These are phyloP conservation scores for Agelas oroides DNA, from an alignment of 37 sponge, comb jelly and placozoan genomes.

Conservation along the genomic window DNA sequence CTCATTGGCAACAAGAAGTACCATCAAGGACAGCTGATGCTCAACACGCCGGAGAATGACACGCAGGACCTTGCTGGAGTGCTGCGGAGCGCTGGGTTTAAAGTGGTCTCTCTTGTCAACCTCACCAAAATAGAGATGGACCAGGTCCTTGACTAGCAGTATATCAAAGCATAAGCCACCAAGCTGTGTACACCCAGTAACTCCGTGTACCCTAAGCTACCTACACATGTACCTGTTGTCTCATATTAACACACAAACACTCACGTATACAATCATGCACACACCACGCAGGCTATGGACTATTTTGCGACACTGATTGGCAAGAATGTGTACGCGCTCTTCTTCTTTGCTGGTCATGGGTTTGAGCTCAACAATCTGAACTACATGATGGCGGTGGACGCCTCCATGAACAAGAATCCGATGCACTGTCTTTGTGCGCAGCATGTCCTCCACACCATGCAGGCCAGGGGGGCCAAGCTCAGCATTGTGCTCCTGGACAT, in stretches of 20 bases:
- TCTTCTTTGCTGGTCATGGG: slow-evolving; percentile 99
- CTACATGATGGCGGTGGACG: slow-evolving; percentile 97
- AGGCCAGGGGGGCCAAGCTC: slow-evolving; percentile 85
- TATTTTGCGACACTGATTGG: slow-evolving; percentile 84
- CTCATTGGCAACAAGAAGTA: slow-evolving; percentile 96
- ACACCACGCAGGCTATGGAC: slow-evolving; percentile 68
- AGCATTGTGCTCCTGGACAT: slow-evolving; percentile 95
- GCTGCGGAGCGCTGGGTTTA: slow-evolving; percentile 82
- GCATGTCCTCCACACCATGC: slow-evolving; percentile 83
- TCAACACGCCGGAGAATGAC: slow-evolving; percentile 89
- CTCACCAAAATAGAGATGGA: slow-evolving; percentile 94
- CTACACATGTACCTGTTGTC: no score
- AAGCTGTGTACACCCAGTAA: no score
- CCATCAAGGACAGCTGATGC: slow-evolving; percentile 50
- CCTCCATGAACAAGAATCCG: slow-evolving; percentile 80
- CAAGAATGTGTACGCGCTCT: slow-evolving; percentile 92
- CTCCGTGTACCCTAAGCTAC: no score
- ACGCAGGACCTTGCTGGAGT: slow-evolving; percentile 78
- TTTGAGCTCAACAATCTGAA: slow-evolving; percentile 89
- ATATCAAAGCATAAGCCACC: no score
- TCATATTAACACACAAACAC: no score
- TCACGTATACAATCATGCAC: no score
- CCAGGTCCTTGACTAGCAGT: slow-evolving; percentile 19
- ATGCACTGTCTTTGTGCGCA: slow-evolving; percentile 91
- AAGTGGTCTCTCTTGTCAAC: slow-evolving; percentile 93